A percentile compares a stretch with the other conserved stretches of the same genome.
These are phyloP conservation scores for Trissolcus brochymenae DNA, from an alignment of 2,888 invertebrate genomes.

Conservation along the genomic window DNA sequence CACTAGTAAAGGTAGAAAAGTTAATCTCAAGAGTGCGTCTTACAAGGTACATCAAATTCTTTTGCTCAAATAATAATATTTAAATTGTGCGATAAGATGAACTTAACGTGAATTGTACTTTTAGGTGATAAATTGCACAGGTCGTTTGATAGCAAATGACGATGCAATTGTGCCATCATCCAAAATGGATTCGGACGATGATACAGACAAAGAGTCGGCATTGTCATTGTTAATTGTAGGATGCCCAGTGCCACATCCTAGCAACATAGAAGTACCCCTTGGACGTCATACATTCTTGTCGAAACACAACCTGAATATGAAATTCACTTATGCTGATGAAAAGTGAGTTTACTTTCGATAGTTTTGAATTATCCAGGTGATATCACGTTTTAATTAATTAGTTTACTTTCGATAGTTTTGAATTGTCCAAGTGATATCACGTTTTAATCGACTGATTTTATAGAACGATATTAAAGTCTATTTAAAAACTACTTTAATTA, in stretches of 20 bases:
- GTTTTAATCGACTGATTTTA: slow-evolving; percentile 22
- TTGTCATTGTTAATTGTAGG: slow-evolving; percentile 85
- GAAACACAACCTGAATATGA: slow-evolving; percentile 95
- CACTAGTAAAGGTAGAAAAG: slow-evolving; percentile 95
- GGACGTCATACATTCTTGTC: slow-evolving; percentile 93
- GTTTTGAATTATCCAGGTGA: not conserved
- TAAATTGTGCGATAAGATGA: not conserved
- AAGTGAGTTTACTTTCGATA: slow-evolving; percentile 81
- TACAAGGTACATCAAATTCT: slow-evolving; percentile 85
- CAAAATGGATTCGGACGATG: slow-evolving; percentile 64
- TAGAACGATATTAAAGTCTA: slow-evolving; percentile 29
- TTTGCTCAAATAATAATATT: not conserved
- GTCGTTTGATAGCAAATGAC: slow-evolving; percentile 81
- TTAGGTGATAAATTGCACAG: slow-evolving; percentile 92
- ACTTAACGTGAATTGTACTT: slow-evolving; percentile 42
- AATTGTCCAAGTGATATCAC: slow-evolving; percentile 4
- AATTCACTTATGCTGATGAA: slow-evolving; percentile 95
- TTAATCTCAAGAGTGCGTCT: slow-evolving; percentile 95
- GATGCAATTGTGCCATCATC: slow-evolving; percentile 47
- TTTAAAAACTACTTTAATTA: slow-evolving; percentile 26
- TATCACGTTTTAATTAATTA: too few species aligned
- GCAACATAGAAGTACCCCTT: slow-evolving; percentile 93
- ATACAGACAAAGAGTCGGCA: slow-evolving; percentile 65
- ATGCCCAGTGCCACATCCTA: slow-evolving; percentile 91
- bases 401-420: slow-evolving; percentile 67